Evolutionary conservation across 2,888 invertebrate genomes (phyloP), one percentile per base, ranked within the genome.

Genomic region (Drosophila mayaguana): DNA sequence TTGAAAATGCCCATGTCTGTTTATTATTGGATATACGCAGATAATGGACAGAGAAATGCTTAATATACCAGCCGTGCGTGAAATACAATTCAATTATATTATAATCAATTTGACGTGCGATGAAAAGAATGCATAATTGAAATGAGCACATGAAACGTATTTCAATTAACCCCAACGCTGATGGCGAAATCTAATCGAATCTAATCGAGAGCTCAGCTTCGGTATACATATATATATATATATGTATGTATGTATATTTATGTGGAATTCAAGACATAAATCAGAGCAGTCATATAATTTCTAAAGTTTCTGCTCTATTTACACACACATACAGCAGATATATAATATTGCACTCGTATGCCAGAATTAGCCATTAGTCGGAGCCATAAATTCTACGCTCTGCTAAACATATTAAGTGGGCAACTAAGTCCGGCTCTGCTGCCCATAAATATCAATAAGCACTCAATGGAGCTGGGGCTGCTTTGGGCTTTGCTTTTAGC

Each of bases 361-460:
- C 8, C 50, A 61, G 63, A 78, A 76, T 70, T 81, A 62, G 71
- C 67, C 75, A 75, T 72, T 72, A 84, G 73, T 60, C 59, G 42
- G 8, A 51, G 68, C 34, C 74, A 76, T 83, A 84, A 88, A 84
- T 76, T 72, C 48, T 34, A 51, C 25, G 40, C 51, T 48, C 22
- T 22, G 50, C 62, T 54, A 50, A 66, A 63, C 71, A 73, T 66
- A 81, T 81, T 72, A 84, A 75, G 81, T 81, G 73, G 68, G 59
- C 66, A 70, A 63, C 68, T 65, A 62, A 50, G 74, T 38, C 40
- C 56, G 51, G 46, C 46, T 36, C 8, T 28, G n/a, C 22, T 42
- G n/a, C 63, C 75, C 77, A 82, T 83, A 88, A 88, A 88, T 83
- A 75, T 77, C 72, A 85, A 88, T 80, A 88, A 85, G 70, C 72